These are phyloP conservation scores for Falco naumanni DNA, from an alignment of 2,797 vertebrate genomes.

Conservation along the genomic window DNA sequence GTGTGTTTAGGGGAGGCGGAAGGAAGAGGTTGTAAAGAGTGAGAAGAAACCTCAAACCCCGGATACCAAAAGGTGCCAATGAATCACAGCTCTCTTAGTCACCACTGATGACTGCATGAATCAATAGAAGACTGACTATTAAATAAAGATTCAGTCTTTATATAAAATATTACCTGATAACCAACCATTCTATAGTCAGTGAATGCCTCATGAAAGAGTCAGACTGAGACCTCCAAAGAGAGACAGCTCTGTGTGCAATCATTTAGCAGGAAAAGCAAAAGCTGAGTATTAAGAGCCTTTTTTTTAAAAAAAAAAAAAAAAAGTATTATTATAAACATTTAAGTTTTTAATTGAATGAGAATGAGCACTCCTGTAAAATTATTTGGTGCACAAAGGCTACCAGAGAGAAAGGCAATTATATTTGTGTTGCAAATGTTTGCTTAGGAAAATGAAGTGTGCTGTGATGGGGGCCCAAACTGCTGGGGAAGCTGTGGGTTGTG, in stretches of 20 bases:
- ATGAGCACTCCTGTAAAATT: not conserved
- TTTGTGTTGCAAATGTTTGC: constrained; percentile 32
- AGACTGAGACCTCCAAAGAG: not conserved
- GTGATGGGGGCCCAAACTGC: not conserved
- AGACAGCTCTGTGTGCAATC: not conserved
- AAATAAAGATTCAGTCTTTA: constrained; percentile 8
- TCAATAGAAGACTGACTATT: constrained; percentile 33
- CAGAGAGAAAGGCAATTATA: constrained; percentile 10
- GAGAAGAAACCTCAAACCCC: not conserved
- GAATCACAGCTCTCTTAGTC: constrained; percentile 58
- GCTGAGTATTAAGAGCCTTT: not conserved
- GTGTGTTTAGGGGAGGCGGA: not conserved
- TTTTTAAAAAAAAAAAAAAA: not conserved
- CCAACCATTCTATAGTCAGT: not conserved
- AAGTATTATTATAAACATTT: not conserved
- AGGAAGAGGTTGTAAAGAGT: not conserved
- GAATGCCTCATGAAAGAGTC: not conserved
- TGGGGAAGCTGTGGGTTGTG: not conserved
- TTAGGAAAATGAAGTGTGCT: not conserved
- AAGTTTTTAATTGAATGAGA: constrained; percentile 14
- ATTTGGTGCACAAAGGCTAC: not conserved
- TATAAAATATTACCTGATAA: constrained; percentile 39
- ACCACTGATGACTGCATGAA: constrained; percentile 27
- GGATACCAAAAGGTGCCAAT: constrained; percentile 8
- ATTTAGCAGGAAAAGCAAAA: not conserved